These are phyloP conservation scores for Sphaerophoria taeniata DNA, from an alignment of 2,888 invertebrate genomes.

Conservation along the genomic window DNA sequence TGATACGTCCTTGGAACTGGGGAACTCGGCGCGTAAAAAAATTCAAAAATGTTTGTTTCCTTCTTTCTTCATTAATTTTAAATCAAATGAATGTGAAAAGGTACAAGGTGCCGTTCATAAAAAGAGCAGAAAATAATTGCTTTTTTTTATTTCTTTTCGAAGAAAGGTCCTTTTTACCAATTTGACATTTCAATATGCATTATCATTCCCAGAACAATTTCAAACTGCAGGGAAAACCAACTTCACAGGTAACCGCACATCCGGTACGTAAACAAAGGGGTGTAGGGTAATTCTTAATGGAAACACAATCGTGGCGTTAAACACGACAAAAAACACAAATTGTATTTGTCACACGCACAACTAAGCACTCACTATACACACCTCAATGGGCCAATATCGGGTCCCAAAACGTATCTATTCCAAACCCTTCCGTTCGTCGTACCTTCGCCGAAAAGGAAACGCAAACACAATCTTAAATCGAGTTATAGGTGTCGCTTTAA, in stretches of 20 bases:
- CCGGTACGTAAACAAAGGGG: conserved; percentile 2
- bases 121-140: neutral
- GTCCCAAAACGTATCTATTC: conserved; percentile 63
- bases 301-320: conserved; percentile 27
- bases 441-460: neutral
- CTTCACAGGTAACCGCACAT: conserved; percentile 73
- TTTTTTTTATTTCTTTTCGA: conserved; percentile 25
- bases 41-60: conserved; percentile 47
- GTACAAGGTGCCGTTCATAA: neutral
- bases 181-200: conserved; percentile 39
- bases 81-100: conserved; percentile 39
- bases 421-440: neutral
- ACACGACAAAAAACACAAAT: conserved; percentile 56
- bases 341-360: conserved; percentile 68
- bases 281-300: conserved; percentile 7
- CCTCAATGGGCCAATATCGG: conserved; percentile 29
- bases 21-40: too few relatives aligned
- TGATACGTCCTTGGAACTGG: conserved; percentile 45
- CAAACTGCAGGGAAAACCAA: too few relatives aligned
- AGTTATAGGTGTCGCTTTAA: conserved; percentile 41
- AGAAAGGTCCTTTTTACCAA: conserved; percentile 24
- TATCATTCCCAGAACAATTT: neutral
- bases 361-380: conserved; percentile 31
- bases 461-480: conserved; percentile 10
- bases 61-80: conserved; percentile 55